Percentiles rank a stretch among this genome's conserved stretches.
Evolutionary conservation across 2,888 invertebrate species (phyloP).

Genomic region (Deroplatys truncata): DNA sequence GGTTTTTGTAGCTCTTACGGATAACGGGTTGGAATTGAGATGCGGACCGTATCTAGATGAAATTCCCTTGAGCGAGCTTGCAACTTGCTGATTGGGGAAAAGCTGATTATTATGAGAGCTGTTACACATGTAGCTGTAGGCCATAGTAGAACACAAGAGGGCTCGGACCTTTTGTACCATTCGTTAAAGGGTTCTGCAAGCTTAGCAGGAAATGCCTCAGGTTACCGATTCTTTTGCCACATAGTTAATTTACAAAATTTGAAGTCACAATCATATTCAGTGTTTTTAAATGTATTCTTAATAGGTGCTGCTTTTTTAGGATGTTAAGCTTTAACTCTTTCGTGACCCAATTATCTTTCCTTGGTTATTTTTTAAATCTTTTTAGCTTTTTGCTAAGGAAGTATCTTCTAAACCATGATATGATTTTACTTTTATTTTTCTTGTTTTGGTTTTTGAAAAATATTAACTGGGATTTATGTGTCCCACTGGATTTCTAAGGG

Average conservation of each 20-base stretch:
- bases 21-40: not conserved
- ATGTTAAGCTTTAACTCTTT: no score
- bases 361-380: no score
- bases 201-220: not conserved
- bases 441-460: no score
- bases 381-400: no score
- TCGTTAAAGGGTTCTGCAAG: not conserved
- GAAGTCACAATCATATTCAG: not conserved
- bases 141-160: not conserved
- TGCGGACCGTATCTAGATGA: slow-evolving; percentile 1
- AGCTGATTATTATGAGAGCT: slow-evolving; percentile 7
- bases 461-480: no score
- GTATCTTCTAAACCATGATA: no score
- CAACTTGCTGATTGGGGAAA: slow-evolving; percentile 9
- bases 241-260: not conserved
- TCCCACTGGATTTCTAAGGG: no score
- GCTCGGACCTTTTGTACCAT: not conserved
- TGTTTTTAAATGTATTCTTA: not conserved
- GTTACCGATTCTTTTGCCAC: not conserved
- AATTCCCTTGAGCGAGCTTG: not conserved
- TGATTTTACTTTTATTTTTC: no score
- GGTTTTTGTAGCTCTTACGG: not conserved
- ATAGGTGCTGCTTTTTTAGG: no score
- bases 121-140: not conserved
- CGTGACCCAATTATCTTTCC: no score